phyloP scores from a whole-genome alignment of 2,797 vertebrate species.

The Thalassophryne amazonica region DNA sequence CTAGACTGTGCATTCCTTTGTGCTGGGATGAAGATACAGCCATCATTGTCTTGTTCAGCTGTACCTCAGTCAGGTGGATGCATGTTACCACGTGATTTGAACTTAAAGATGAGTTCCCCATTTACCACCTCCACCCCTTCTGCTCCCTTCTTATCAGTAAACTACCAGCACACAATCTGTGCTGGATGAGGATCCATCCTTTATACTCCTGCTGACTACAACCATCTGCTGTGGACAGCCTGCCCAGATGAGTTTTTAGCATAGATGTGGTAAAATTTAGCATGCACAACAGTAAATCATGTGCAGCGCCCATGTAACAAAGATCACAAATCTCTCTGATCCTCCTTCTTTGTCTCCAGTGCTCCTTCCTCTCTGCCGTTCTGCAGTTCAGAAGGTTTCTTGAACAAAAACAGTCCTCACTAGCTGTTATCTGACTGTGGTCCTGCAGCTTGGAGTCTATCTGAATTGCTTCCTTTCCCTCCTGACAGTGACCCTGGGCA shows the following conservation, averaged over 20 bases:
- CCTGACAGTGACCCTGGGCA: constrained; percentile 43
- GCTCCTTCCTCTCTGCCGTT: background rate
- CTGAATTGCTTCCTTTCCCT: constrained; percentile 47
- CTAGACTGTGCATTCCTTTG: no score
- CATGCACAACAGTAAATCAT: background rate
- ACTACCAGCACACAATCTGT: constrained; percentile 13
- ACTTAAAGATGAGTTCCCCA: constrained; percentile 20
- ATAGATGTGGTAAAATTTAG: background rate
- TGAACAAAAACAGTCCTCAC: constrained; percentile 50
- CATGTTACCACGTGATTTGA: constrained; percentile 2
- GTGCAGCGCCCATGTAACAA: no score
- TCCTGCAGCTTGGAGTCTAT: constrained; percentile 54
- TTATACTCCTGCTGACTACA: constrained; percentile 15
- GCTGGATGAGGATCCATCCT: constrained; percentile 21
- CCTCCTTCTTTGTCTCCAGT: background rate
- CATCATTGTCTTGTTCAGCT: background rate
- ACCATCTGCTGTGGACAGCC: constrained; percentile 18
- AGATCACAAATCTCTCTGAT: background rate
- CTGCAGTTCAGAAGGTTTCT: constrained; percentile 14
- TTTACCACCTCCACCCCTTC: constrained; percentile 4
- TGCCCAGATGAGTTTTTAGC: background rate
- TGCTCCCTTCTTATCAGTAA: constrained; percentile 19
- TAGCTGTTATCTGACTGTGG: constrained; percentile 51
- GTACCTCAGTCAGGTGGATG: background rate
- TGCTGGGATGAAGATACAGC: no score